A percentile compares a stretch with the other conserved stretches of the same genome.
Conservation (phyloP, 2,888 invertebrate species). For the Gandaritis pyraliata region DNA sequence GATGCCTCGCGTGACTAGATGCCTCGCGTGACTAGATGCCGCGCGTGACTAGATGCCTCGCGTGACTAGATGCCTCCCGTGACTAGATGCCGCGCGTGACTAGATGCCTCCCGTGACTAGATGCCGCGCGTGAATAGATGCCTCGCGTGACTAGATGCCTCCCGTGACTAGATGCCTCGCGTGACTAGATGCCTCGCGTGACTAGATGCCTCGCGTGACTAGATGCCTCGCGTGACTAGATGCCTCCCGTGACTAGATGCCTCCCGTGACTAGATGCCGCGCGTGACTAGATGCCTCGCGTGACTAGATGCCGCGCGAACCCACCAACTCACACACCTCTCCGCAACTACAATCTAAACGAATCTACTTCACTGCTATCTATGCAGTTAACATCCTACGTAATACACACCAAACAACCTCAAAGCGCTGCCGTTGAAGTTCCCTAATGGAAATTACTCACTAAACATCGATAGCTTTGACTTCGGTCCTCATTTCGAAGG, state of each 20-base stretch:
- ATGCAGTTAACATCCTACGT: too few species aligned
- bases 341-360: background rate
- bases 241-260: background rate
- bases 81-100: background rate
- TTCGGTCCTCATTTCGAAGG: too few species aligned
- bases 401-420: too few species aligned
- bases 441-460: background rate
- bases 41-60: background rate
- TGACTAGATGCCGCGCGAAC: too few species aligned
- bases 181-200: background rate
- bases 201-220: background rate
- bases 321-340: slow-evolving; percentile 13
- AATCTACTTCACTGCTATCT: background rate
- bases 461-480: too few species aligned
- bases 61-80: background rate
- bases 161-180: background rate
- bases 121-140: background rate
- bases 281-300: background rate
- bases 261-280: background rate
- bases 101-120: background rate
- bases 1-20: background rate
- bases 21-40: background rate
- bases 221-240: background rate
- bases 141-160: background rate
- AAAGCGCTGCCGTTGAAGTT: too few species aligned